Evolutionary conservation across 53 echinoderm and acorn worm genomes (phyloP).

Genomic region (Arbacia lixula): DNA sequence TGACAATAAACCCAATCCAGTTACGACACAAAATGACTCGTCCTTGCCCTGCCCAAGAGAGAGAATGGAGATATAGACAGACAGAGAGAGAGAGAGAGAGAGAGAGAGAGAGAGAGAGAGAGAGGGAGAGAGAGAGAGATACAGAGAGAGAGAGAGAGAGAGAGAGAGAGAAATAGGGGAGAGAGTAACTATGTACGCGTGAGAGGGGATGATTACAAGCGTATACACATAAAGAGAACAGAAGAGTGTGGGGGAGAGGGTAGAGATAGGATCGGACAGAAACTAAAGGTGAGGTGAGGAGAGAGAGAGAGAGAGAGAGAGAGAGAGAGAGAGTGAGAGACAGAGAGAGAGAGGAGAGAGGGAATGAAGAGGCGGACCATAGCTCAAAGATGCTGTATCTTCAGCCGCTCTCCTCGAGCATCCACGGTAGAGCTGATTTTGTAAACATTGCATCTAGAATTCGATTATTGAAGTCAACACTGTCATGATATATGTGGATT

Average conservation of each 20-base stretch:
- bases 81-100: neutral
- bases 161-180: neutral
- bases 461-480: constrained; percentile 56
- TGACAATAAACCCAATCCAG: too few species aligned
- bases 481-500: constrained; percentile 52
- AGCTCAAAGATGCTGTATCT: neutral
- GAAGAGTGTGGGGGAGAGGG: neutral
- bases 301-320: constrained; percentile 18
- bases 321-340: neutral
- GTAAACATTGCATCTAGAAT: constrained; percentile 53
- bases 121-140: neutral
- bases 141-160: constrained; percentile 19
- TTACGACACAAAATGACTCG: too few species aligned
- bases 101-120: neutral
- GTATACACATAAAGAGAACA: neutral
- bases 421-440: constrained; percentile 8
- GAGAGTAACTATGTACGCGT: neutral
- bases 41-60: too few species aligned
- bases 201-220: neutral
- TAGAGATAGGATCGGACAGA: neutral
- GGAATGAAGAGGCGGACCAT: too few species aligned
- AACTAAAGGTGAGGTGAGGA: neutral
- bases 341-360: neutral
- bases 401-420: constrained; percentile 4
- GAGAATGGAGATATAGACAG: neutral